Evolutionary conservation across 2,888 invertebrate species (phyloP), one percentile per base, ranked within the genome.

Genomic region (Drosophila neotestacea): DNA sequence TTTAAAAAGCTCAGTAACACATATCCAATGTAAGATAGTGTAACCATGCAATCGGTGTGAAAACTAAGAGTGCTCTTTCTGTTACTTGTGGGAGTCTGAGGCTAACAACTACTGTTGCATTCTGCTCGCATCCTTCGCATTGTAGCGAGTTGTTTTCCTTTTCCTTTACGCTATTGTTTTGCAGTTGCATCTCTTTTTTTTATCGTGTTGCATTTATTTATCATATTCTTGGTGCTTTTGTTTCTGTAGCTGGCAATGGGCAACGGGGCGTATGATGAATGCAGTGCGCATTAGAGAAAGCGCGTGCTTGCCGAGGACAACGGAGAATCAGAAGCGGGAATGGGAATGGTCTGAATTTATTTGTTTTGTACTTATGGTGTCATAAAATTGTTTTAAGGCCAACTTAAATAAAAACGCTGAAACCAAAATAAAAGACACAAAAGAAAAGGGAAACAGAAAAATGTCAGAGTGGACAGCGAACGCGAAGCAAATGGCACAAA

Each of bases 331-430:
- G 42, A 22, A n/a, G 36, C 50, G 11, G 50, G 36, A 52, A 36
- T 16, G 47, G 55, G 36, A 7, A 41, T 28, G 46, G n/a, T 16
- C 34, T 22, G 71, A 86, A 86, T 85, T 85, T 85, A 85, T 85
- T 85, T 85, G 83, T 83, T 86, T 84, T 81, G 79, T 85, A 78
- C 86, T 85, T 86, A 83, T 79, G 83, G 79, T 85, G 79, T 85
- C 85, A 86, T 86, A 86, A 85, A 85, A 85, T 85, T 85, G 79
- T 85, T 85, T 85, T 85, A 81, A 76, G 83, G 86, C 80, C 77
- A 86, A 84, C 77, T 84, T 80, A 75, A 75, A 81, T 73, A 81
- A 80, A 84, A 80, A 83, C 38, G 59, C 66, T 27, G 32, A 56
- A 54, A 48, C 36, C 11, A 39, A 27, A 50, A 30, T 38, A n/a